A percentile compares a stretch with the other conserved stretches of the same genome.
These are phyloP conservation scores for Tetranychus piercei DNA, from an alignment of 2,888 invertebrate species.

Conservation along the genomic window DNA sequence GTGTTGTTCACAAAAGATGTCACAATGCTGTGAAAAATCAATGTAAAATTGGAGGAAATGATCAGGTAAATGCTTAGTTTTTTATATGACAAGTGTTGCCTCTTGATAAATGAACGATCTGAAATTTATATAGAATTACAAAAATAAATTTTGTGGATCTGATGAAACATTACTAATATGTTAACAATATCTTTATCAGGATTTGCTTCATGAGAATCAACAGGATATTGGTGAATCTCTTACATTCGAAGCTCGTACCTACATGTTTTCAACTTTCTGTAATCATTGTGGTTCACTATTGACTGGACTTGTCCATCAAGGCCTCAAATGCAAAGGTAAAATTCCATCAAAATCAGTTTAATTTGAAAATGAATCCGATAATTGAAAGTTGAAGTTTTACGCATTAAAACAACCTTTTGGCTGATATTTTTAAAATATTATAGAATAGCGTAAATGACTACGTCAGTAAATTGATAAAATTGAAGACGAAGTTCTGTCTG, in stretches of 20 bases:
- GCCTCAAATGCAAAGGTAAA: slow-evolving; percentile 4
- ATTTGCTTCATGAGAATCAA: background rate
- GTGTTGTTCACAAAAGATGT: slow-evolving; percentile 5
- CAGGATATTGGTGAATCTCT: background rate
- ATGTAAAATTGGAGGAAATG: background rate
- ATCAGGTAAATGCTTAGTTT: background rate
- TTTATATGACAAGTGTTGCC: too few species aligned
- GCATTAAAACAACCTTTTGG: background rate
- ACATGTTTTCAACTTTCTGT: background rate
- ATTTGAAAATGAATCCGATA: background rate
- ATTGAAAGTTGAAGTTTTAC: background rate
- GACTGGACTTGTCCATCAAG: background rate
- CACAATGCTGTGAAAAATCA: background rate
- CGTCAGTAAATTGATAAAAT: too few species aligned
- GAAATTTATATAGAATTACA: too few species aligned
- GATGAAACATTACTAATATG: background rate
- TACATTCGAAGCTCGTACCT: background rate
- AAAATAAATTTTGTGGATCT: too few species aligned
- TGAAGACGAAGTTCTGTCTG: too few species aligned
- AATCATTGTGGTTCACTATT: slow-evolving; percentile 11
- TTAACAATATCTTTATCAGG: background rate
- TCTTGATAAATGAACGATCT: too few species aligned
- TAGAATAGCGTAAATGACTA: too few species aligned
- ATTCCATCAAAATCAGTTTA: background rate
- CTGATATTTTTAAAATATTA: too few species aligned